phyloP scores from a whole-genome alignment of 2,888 invertebrate species.

The Idaea dimidiata region DNA sequence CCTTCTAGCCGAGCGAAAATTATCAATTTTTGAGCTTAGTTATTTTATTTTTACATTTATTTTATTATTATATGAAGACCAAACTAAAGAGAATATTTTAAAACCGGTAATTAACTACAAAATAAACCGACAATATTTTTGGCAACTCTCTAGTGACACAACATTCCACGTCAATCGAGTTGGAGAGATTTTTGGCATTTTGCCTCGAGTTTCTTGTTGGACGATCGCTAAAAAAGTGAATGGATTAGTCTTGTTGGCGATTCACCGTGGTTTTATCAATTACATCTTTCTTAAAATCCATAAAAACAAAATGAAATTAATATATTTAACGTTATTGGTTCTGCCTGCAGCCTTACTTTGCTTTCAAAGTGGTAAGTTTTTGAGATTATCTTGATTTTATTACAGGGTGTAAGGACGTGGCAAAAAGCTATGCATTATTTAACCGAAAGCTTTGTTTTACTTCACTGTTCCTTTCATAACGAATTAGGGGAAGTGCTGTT shows the following conservation, averaged over 20 bases:
- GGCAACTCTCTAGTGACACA: slow-evolving; percentile 59
- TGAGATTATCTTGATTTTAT: slow-evolving; percentile 35
- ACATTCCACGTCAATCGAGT: slow-evolving; percentile 81
- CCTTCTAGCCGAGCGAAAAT: too few relatives aligned
- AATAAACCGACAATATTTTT: neutral
- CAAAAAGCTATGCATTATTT: slow-evolving; percentile 46
- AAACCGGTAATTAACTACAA: neutral
- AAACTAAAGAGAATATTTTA: neutral
- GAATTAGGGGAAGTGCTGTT: neutral
- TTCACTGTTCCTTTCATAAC: neutral
- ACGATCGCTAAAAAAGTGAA: slow-evolving; percentile 67
- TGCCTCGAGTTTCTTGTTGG: slow-evolving; percentile 58
- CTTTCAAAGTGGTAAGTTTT: slow-evolving; percentile 86
- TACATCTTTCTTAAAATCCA: slow-evolving; percentile 38
- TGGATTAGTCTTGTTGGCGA: slow-evolving; percentile 56
- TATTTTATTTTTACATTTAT: too few relatives aligned
- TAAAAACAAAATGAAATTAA: slow-evolving; percentile 83
- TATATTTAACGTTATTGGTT: slow-evolving; percentile 83
- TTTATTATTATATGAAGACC: too few relatives aligned
- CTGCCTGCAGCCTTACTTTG: slow-evolving; percentile 87
- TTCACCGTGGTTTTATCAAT: slow-evolving; percentile 44
- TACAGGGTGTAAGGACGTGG: slow-evolving; percentile 66
- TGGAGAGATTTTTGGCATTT: slow-evolving; percentile 76
- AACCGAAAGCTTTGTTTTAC: slow-evolving; percentile 46
- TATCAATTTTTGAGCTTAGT: too few relatives aligned